A percentile compares a stretch with the other conserved stretches of the same genome.
Conservation (phyloP, 64 coral and sea anemone species). For the Cladopsammia gracilis region DNA sequence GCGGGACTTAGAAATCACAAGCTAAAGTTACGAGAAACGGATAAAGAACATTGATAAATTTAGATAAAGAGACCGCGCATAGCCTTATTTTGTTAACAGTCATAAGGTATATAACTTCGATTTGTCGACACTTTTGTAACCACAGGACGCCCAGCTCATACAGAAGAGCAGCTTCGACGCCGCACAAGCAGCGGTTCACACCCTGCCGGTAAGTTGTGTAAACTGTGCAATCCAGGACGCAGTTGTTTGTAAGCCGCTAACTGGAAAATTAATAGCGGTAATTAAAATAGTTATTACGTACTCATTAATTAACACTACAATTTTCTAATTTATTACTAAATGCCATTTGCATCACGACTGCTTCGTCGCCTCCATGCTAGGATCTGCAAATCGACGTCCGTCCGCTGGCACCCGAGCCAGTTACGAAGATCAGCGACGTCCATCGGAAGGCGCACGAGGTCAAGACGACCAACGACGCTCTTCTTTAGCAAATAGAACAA, state of each 20-base stretch:
- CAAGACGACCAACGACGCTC: background rate
- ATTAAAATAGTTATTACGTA: too few relatives aligned
- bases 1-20: too few relatives aligned
- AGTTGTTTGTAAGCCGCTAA: too few relatives aligned
- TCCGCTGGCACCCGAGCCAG: background rate
- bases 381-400: background rate
- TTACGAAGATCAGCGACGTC: slow-evolving; percentile 2
- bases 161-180: background rate
- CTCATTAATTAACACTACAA: too few relatives aligned
- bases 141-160: background rate
- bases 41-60: too few relatives aligned
- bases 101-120: too few relatives aligned
- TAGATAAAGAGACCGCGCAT: too few relatives aligned
- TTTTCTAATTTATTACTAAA: background rate
- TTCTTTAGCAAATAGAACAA: background rate
- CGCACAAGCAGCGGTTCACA: background rate
- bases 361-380: background rate
- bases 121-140: too few relatives aligned
- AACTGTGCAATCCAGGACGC: too few relatives aligned
- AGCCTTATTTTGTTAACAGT: too few relatives aligned
- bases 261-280: too few relatives aligned
- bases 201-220: background rate
- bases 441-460: background rate
- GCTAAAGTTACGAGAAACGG: too few relatives aligned
- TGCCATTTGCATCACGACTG: background rate